Evolutionary conservation across 1,140 invertebrate genomes (phyloP), one percentile per base, ranked within the genome.

Genomic region (Tetramorium simillimum): DNA sequence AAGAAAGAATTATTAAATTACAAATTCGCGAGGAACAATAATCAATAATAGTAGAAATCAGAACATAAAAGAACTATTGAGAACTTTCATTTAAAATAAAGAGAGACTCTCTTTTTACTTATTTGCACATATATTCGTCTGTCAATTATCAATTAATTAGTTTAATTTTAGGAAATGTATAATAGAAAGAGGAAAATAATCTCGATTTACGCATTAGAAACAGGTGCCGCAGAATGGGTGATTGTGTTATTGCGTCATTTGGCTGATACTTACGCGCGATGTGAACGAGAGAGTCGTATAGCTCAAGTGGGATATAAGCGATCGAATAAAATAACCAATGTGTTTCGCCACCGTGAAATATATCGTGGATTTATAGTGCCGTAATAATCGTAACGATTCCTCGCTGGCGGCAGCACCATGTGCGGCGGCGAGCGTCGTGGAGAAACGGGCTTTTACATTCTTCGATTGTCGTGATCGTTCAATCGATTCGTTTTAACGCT

Each of bases 301-400:
- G 40, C 53, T 75, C 67, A 37, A 62, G n/a, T 28, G 53, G 21
- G 80, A 49, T 84, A 73, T 73, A 75, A 84, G 56, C 80, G 80
- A 62, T 75, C 80, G 40, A 84, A 84, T 60, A 75, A 84, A 84
- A 60, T 46, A 75, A 60, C 69, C 53, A 60, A 33, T 78, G 63
- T 72, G 53, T 69, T 86, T 86, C 43, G 51, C 28, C 73, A 51
- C 63, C 49, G 65, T 60, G 63, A 88, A 86, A 86, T 76, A 77
- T 70, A 78, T 72, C 40, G 56, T 60, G 43, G 49, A 86, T 77
- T 78, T 86, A 56, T 70, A 33, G 46, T 65, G 67, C 51, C 28
- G 67, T 78, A 86, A 86, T 80, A 86, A 88, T 86, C 84, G 56
- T 80, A 86, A 86, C 65, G 78, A 70, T 84, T 72, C 65, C 37